A percentile compares a stretch with the other conserved stretches of the same genome.
Evolutionary conservation across 2,797 vertebrate species (phyloP).

Genomic region (Yasuhikotakia modesta): DNA sequence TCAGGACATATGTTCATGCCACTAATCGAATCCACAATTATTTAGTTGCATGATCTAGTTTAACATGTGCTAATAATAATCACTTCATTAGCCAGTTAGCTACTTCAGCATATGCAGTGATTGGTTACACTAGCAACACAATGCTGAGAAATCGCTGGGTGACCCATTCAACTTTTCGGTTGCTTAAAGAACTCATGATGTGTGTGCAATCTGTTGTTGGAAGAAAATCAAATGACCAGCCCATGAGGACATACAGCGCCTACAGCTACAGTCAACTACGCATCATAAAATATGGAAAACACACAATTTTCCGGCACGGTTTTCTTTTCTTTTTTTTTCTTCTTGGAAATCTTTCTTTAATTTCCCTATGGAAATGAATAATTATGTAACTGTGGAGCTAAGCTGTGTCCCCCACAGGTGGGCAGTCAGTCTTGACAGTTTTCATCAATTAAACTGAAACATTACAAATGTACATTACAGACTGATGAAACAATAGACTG

Average conservation of each 20-base stretch:
- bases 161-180: conserved; percentile 11
- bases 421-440: no score
- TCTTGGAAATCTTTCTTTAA: no score
- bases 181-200: conserved; percentile 35
- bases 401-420: background rate
- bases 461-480: background rate
- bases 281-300: no score
- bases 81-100: conserved; percentile 51
- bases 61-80: conserved; percentile 55
- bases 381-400: background rate
- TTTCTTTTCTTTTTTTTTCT: no score
- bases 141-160: conserved; percentile 27
- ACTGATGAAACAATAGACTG: background rate
- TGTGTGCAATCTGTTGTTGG: conserved; percentile 34
- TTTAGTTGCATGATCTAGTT: conserved; percentile 42
- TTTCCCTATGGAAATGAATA: background rate
- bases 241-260: background rate
- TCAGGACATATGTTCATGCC: conserved; percentile 29
- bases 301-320: no score
- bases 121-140: conserved; percentile 1
- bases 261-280: no score
- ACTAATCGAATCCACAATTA: conserved; percentile 22
- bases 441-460: background rate
- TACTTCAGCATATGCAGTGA: conserved; percentile 50
- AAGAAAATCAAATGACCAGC: conserved; percentile 26